Evolutionary conservation across 2,888 invertebrate species (phyloP).

Genomic region (Resseliella maxima): DNA sequence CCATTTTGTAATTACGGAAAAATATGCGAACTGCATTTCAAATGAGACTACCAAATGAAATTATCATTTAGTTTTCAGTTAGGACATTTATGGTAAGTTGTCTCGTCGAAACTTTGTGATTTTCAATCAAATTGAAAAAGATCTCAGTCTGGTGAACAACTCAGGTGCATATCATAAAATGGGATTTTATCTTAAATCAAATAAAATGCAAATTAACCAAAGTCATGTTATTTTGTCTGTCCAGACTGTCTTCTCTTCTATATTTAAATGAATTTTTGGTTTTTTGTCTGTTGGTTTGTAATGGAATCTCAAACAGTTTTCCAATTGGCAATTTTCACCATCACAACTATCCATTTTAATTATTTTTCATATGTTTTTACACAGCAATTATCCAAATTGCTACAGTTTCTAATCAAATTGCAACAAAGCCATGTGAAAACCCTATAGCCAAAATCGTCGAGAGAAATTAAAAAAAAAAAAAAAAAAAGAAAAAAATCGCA

Average conservation of each 20-base stretch:
- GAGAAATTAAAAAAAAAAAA: too few relatives aligned
- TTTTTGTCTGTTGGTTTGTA: background rate
- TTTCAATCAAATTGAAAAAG: background rate
- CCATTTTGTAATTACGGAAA: background rate
- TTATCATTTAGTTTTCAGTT: conserved; percentile 40
- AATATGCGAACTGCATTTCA: background rate
- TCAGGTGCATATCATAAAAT: background rate
- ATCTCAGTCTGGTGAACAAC: background rate
- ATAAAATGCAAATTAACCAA: background rate
- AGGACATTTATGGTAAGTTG: background rate
- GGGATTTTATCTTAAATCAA: background rate
- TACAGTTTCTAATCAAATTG: conserved; percentile 15
- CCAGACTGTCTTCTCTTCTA: background rate
- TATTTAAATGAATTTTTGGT: background rate
- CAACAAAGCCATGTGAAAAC: background rate
- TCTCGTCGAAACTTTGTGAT: background rate
- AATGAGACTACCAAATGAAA: conserved; percentile 19
- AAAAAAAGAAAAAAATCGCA: background rate
- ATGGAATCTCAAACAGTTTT: background rate
- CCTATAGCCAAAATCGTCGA: background rate
- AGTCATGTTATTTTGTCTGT: too few relatives aligned
- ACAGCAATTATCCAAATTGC: conserved; percentile 7
- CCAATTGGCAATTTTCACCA: background rate
- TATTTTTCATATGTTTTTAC: conserved; percentile 6
- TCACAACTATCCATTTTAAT: background rate